These are phyloP conservation scores for Bombus terrestris DNA, from an alignment of 1,140 invertebrate species.

Conservation along the genomic window DNA sequence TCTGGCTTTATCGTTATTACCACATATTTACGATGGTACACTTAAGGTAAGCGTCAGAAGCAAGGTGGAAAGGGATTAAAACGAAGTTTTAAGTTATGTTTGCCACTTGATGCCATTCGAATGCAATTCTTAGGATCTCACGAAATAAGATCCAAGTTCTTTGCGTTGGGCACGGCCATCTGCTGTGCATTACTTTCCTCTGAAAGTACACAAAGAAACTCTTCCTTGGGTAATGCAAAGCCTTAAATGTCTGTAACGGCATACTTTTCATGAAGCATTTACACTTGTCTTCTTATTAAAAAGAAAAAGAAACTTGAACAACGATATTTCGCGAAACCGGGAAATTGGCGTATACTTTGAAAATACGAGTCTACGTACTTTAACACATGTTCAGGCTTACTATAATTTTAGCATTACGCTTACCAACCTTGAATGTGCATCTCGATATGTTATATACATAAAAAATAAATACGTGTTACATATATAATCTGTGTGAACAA, in stretches of 20 bases:
- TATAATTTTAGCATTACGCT: neutral
- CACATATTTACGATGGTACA: neutral
- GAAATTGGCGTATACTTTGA: neutral
- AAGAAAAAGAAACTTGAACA: slow-evolving; percentile 6
- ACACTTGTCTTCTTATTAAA: slow-evolving; percentile 36
- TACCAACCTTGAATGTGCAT: neutral
- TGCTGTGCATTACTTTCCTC: slow-evolving; percentile 57
- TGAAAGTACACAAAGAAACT: slow-evolving; percentile 41
- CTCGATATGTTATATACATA: too few relatives aligned
- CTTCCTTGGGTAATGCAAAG: slow-evolving; percentile 49
- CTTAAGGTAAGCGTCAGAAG: neutral
- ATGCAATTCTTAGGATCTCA: slow-evolving; percentile 58
- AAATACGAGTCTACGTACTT: neutral
- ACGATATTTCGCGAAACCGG: neutral
- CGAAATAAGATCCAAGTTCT: slow-evolving; percentile 63
- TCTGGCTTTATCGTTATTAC: neutral
- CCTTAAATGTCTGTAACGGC: slow-evolving; percentile 57
- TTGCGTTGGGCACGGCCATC: slow-evolving; percentile 54
- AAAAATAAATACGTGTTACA: too few relatives aligned
- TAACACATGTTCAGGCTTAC: neutral
- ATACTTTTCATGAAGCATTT: slow-evolving; percentile 42
- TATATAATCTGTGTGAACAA: too few relatives aligned
- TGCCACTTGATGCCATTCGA: slow-evolving; percentile 47
- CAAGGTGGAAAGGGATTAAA: slow-evolving; percentile 34
- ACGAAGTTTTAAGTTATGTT: slow-evolving; percentile 49